A percentile compares a stretch with the other conserved stretches of the same genome.
phyloP scores from a whole-genome alignment of 2,113 vertebrate species.

The Neotoma lepida region DNA sequence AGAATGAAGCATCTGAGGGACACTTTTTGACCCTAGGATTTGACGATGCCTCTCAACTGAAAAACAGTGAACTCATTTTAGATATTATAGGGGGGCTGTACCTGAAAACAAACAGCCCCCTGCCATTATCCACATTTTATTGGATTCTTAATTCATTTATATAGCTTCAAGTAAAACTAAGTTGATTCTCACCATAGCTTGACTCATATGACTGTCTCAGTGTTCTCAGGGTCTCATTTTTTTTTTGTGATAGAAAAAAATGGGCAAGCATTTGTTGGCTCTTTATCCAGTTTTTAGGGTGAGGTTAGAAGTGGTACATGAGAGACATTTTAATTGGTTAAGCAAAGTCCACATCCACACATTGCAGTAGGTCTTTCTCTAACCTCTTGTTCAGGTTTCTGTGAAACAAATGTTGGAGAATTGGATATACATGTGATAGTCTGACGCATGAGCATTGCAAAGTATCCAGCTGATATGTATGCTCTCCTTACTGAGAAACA shows the following conservation, averaged over 20 bases:
- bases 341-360: not conserved
- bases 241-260: not conserved
- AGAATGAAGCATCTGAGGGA: not conserved
- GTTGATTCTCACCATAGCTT: not conserved
- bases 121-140: not conserved
- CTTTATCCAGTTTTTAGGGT: not conserved
- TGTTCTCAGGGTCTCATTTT: not conserved
- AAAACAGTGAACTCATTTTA: not conserved
- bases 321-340: not conserved
- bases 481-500: not conserved
- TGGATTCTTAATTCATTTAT: not conserved
- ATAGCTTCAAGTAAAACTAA: slow-evolving; percentile 6
- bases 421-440: not conserved
- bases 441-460: not conserved
- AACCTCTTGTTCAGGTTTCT: not conserved
- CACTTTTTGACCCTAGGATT: not conserved
- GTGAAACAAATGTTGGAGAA: not conserved
- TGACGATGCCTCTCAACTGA: not conserved
- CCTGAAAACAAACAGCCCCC: not conserved
- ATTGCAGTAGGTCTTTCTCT: not conserved
- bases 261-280: not conserved
- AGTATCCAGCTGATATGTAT: not conserved
- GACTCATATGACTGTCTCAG: not conserved
- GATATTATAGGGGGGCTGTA: not conserved
- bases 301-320: not conserved